These are phyloP conservation scores for Ceyx cyanopectus DNA, from an alignment of 2,113 vertebrate genomes.

Conservation along the genomic window DNA sequence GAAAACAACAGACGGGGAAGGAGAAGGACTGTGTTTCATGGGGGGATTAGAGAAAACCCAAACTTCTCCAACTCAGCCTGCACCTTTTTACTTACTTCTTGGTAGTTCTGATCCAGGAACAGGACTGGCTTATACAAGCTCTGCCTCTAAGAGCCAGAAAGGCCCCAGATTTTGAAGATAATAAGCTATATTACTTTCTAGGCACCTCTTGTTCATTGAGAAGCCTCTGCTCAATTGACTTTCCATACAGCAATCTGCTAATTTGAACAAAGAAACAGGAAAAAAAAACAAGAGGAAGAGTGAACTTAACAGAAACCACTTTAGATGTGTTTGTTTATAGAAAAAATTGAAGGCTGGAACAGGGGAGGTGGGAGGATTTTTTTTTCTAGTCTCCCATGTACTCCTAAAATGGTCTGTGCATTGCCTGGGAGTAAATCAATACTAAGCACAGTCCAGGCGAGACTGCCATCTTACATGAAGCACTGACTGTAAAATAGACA, in stretches of 20 bases:
- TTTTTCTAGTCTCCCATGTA: slow-evolving; percentile 46
- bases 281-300: neutral
- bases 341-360: neutral
- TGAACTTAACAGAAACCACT: neutral
- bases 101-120: neutral
- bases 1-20: slow-evolving; percentile 55
- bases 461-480: slow-evolving; percentile 84
- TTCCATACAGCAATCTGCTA: neutral
- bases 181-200: neutral
- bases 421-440: slow-evolving; percentile 81
- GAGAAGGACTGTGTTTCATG: slow-evolving; percentile 26
- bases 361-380: neutral
- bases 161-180: neutral
- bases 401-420: slow-evolving; percentile 70
- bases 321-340: slow-evolving; percentile 12
- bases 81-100: neutral
- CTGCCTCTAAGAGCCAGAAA: neutral
- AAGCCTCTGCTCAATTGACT: neutral
- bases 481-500: slow-evolving; percentile 84
- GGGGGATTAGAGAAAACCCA: neutral
- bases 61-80: neutral
- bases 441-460: slow-evolving; percentile 74
- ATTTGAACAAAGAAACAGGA: neutral
- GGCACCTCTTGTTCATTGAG: neutral
- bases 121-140: neutral